Base-by-base conservation (phyloP, 2,113 vertebrate species). In the Sebastes schlegelii region DNA sequence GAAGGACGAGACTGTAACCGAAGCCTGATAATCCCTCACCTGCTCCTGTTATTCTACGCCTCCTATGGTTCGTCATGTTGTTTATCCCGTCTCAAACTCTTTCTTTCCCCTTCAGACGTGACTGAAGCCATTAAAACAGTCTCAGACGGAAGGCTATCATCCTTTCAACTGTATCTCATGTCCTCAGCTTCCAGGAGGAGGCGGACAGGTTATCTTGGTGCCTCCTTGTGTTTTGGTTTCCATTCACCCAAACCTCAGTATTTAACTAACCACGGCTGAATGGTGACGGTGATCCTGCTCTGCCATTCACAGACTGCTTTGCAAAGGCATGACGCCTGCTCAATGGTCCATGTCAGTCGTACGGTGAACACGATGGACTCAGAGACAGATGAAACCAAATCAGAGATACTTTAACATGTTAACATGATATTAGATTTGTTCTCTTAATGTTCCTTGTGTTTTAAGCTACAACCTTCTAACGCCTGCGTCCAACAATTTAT, bases 21-120 rank as follows among this genome's bases (percentile, higher is more conserved):
- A 63, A 63, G 26, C 64, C 46, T 49, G 65, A 8, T 67, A 67
- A 67, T 67, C 65, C 45, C 46, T 67, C 65, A 49, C 65, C 65
- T 67, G 45, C 64, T 67, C 64, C 23, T 14, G 23, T 23, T 23
- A 45, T 48, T 21, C 64, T 14, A 4, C n/a, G 2, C 7, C 65
- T 45, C 19, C n/a, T 65, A 46, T 46, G 63, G 63, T 45, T 46
- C 45, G 19, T 45, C 63, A 65, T 17, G 63, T 65, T 65, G 63
- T 21, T 65, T n/a, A 46, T 65, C 10, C 63, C 5, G 42, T 21
- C 63, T 65, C 63, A n/a, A 42, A 45, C 2, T 65, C 19, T 46
- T 4, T n/a, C 16, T 11, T 21, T 1, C 13, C 21, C n/a, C 21
- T n/a, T 66, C 65, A 26, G 46, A 49, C 45, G 7, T 26, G 65